phyloP scores from a whole-genome alignment of 1,140 invertebrate species.

The Meteorus sp. region DNA sequence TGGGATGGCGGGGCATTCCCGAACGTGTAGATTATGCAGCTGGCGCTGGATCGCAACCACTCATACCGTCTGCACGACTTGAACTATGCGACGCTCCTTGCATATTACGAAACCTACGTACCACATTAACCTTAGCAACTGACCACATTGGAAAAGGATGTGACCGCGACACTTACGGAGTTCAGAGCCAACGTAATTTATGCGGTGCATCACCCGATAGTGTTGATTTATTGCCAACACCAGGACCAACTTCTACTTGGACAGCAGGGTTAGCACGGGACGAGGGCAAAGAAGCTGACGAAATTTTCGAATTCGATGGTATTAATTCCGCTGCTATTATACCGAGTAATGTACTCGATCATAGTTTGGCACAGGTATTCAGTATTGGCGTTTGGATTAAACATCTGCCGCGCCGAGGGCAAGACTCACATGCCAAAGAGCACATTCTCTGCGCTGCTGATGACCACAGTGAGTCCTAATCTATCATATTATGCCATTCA shows the following conservation, averaged over 20 bases:
- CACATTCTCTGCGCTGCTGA: constrained; percentile 95
- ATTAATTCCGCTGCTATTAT: constrained; percentile 82
- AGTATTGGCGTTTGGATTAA: constrained; percentile 92
- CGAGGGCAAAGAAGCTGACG: constrained; percentile 85
- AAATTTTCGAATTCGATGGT: constrained; percentile 94
- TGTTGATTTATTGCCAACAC: constrained; percentile 85
- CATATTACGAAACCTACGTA: constrained; percentile 63
- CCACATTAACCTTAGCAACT: constrained; percentile 73
- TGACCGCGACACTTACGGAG: constrained; percentile 88
- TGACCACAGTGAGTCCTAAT: constrained; percentile 82
- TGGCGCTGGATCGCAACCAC: constrained; percentile 72
- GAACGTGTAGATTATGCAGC: constrained; percentile 91
- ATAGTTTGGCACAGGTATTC: constrained; percentile 78
- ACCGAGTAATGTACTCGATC: constrained; percentile 73
- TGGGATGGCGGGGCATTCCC: constrained; percentile 73
- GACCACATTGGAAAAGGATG: constrained; percentile 89
- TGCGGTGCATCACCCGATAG: constrained; percentile 71
- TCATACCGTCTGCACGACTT: constrained; percentile 85
- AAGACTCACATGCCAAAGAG: constrained; percentile 89
- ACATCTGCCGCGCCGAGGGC: constrained; percentile 70
- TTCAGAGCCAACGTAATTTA: constrained; percentile 85
- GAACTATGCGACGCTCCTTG: constrained; percentile 88
- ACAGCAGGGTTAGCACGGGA: constrained; percentile 85
- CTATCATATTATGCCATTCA: no score
- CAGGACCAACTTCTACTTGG: constrained; percentile 80